phyloP scores from a whole-genome alignment of 2,888 invertebrate genomes.

The Coelinius sp. region DNA sequence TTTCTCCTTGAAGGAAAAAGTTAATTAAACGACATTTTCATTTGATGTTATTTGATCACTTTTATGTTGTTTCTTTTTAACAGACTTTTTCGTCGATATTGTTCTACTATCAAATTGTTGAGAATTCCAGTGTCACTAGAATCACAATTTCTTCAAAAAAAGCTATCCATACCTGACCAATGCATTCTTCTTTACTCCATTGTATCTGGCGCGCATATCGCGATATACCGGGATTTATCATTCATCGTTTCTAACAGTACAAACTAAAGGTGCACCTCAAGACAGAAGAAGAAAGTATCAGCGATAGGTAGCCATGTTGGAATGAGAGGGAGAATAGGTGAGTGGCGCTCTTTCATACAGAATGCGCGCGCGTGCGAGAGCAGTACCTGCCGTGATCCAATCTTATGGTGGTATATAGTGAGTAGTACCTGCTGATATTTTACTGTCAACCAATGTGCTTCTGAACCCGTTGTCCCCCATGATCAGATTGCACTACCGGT shows the following conservation, averaged over 20 bases:
- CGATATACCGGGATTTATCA: constrained; percentile 64
- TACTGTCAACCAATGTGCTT: constrained; percentile 68
- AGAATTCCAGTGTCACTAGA: not conserved
- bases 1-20: not conserved
- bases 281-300: constrained; percentile 3
- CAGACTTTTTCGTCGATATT: not conserved
- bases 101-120: constrained; percentile 1
- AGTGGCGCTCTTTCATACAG: constrained; percentile 28
- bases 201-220: constrained; percentile 61
- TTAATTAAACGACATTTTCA: not conserved
- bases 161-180: not conserved
- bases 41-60: not conserved
- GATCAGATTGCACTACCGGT: constrained; percentile 55
- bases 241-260: constrained; percentile 61
- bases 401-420: constrained; percentile 54
- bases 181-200: constrained; percentile 44
- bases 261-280: constrained; percentile 40
- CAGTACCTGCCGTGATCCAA: constrained; percentile 54
- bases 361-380: constrained; percentile 39
- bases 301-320: not conserved
- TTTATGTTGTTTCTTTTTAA: not conserved
- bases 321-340: constrained; percentile 2
- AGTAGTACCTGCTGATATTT: constrained; percentile 67
- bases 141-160: not conserved
- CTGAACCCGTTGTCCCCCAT: constrained; percentile 64